These are phyloP conservation scores for Tamias sibiricus DNA, from an alignment of 2,113 vertebrate genomes.

Conservation along the genomic window DNA sequence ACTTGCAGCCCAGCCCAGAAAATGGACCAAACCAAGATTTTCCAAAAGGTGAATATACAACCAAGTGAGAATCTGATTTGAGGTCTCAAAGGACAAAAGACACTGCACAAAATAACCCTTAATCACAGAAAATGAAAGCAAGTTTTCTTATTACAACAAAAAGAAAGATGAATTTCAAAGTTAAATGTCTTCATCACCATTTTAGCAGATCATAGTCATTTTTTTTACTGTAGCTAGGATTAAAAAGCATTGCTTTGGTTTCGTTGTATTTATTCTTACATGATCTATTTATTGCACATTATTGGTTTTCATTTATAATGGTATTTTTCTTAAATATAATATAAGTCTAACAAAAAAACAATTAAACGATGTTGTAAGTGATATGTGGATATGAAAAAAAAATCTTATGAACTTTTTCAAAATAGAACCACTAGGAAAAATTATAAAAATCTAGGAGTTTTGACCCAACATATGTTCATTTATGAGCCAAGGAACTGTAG, in stretches of 20 bases:
- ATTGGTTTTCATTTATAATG: neutral
- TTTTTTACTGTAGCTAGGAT: neutral
- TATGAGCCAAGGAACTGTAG: neutral
- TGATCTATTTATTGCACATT: neutral
- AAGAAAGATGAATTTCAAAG: neutral
- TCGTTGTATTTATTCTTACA: constrained; percentile 3
- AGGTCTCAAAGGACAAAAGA: neutral
- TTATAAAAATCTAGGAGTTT: neutral
- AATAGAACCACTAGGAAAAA: neutral
- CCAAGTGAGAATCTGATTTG: neutral
- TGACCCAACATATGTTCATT: neutral
- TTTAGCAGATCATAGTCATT: neutral
- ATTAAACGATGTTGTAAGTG: neutral
- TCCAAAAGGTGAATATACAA: neutral
- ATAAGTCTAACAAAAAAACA: neutral
- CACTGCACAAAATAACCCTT: neutral
- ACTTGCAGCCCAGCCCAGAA: neutral
- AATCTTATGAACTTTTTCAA: neutral
- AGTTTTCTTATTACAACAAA: neutral
- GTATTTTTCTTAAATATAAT: constrained; percentile 10
- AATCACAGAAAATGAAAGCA: neutral
- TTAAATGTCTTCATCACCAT: neutral
- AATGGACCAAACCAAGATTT: neutral
- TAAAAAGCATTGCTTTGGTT: neutral
- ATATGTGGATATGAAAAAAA: neutral